Evolutionary conservation across 2,888 invertebrate genomes (phyloP), one percentile per base, ranked within the genome.

Genomic region (Hoplodrina blanda): DNA sequence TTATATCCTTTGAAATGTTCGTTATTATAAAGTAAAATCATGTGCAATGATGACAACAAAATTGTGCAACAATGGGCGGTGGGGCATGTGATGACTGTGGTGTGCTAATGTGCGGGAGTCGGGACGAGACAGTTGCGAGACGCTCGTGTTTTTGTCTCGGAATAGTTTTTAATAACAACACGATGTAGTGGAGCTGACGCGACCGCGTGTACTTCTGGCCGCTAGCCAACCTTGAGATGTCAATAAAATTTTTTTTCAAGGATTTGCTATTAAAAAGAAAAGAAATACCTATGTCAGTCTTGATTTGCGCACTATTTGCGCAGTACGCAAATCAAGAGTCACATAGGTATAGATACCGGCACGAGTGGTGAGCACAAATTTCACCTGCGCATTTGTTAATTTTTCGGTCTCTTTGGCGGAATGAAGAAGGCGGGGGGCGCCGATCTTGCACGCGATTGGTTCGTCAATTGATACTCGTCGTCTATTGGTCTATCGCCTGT

Each of bases 51-150:
- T 69, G 61, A 61, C 64, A 33, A 69, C 37, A 69, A 63, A 46
- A 61, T 60, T 68, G 33, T 59, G 62, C 60, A 75, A 77, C 62
- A 82, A 75, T 70, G 54, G 49, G 13, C 15, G 50, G 69, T 74
- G 66, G 75, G 73, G 77, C 37, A 49, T 5, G 54, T n/a, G n/a
- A n/a, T n/a, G n/a, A n/a, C n/a, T n/a, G n/a, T 49, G 44, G 54
- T 19, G 54, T 81, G 83, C 75, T 78, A 83, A 73, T 67, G 67
- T 69, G 62, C 61, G 56, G 46, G 46, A 46, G 46, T 46, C 46
- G 17, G 49, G 50, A 10, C 86, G 87, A 91, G 90, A 89, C 89
- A 85, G 75, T 77, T 82, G 83, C 86, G 85, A 90, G 89, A 90
- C 88, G 83, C 76, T 78, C 67, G 80, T 86, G 84, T 88, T 85